Evolutionary conservation across 2,113 vertebrate genomes (phyloP).

Genomic region (Aptenodytes forsteri): DNA sequence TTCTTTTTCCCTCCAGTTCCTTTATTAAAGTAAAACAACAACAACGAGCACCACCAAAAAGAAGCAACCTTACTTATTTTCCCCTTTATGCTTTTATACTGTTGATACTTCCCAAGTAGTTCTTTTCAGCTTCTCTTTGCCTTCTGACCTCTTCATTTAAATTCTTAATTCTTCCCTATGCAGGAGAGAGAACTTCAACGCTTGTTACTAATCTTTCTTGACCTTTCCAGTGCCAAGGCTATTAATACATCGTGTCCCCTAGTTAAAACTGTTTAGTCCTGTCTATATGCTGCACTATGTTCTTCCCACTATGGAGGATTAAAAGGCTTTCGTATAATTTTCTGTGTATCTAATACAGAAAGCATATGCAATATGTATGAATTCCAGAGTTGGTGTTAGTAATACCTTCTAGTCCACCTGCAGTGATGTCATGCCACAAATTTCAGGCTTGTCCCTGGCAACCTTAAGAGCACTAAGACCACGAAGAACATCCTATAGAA

Average conservation of each 20-base stretch:
- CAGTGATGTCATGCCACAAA: rapidly evolving
- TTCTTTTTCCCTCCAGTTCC: neutral
- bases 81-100: neutral
- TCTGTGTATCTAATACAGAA: neutral
- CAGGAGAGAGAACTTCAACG: neutral
- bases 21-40: neutral
- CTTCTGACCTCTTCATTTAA: neutral
- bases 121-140: neutral
- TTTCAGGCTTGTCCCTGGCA: neutral
- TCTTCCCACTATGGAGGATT: neutral
- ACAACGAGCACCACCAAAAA: neutral
- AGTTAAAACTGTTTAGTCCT: neutral
- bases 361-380: neutral
- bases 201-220: neutral
- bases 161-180: neutral
- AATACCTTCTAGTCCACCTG: neutral
- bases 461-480: neutral
- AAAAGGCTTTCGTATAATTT: neutral
- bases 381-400: neutral
- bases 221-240: neutral
- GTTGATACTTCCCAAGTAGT: neutral
- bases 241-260: neutral
- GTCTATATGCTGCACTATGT: rapidly evolving
- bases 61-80: neutral
- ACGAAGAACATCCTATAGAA: neutral